Conservation (phyloP, 2,888 invertebrate species). For the Platycheirus rosarum region DNA sequence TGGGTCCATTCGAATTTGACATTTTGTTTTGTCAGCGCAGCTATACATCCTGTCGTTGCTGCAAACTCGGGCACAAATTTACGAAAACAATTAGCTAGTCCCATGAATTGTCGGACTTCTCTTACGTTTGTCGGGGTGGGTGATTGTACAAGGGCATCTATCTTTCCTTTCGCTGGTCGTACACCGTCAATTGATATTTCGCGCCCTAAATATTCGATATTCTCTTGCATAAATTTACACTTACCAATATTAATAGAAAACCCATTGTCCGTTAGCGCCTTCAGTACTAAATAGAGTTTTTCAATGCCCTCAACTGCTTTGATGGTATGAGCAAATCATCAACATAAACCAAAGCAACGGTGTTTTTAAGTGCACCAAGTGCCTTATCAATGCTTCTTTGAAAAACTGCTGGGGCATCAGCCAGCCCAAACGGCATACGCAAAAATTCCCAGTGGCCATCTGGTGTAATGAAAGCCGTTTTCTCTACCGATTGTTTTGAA, state of each 20-base stretch:
- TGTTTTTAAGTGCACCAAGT: not conserved
- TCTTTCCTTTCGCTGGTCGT: conserved; percentile 7
- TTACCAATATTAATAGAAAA: not conserved
- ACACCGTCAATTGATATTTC: no score
- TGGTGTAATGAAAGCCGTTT: conserved; percentile 4
- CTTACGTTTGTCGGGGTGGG: conserved; percentile 11
- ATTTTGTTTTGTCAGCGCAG: not conserved
- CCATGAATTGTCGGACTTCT: conserved; percentile 10
- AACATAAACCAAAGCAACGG: not conserved
- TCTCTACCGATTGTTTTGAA: not conserved
- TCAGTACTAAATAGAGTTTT: not conserved
- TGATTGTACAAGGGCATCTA: conserved; percentile 6
- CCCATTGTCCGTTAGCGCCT: not conserved
- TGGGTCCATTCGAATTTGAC: conserved; percentile 9
- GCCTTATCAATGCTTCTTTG: conserved; percentile 3
- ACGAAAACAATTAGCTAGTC: conserved; percentile 6
- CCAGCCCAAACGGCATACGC: conserved; percentile 9
- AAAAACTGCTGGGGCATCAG: conserved; percentile 5
- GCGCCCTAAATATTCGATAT: not conserved
- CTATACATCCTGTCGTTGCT: conserved; percentile 9
- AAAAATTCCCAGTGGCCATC: conserved; percentile 19
- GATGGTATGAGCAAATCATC: conserved; percentile 7
- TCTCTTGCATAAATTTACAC: not conserved
- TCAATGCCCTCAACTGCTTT: not conserved
- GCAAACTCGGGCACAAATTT: conserved; percentile 10